These are phyloP conservation scores for Drusus annulatus DNA, from an alignment of 1,140 invertebrate genomes.

Conservation along the genomic window DNA sequence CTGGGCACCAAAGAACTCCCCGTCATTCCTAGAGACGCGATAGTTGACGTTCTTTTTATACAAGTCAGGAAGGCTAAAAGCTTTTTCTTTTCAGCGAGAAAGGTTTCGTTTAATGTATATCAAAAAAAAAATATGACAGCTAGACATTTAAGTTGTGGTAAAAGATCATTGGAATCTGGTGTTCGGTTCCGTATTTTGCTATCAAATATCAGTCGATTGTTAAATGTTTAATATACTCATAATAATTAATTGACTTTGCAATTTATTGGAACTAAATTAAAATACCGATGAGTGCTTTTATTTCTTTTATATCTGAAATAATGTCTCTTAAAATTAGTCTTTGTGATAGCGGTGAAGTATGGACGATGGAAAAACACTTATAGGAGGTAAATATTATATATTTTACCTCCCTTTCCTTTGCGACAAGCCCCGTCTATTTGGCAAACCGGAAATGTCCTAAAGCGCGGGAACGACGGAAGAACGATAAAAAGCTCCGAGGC, in stretches of 20 bases:
- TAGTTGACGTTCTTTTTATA: slow-evolving; percentile 18
- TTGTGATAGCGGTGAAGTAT: background rate
- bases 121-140: slow-evolving; percentile 20
- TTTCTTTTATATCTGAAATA: background rate
- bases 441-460: slow-evolving; percentile 48
- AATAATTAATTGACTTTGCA: no score
- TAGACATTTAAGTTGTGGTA: background rate
- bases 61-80: slow-evolving; percentile 24
- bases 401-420: slow-evolving; percentile 38
- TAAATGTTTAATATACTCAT: no score
- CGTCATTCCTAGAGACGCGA: slow-evolving; percentile 25
- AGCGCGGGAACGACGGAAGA: slow-evolving; percentile 44
- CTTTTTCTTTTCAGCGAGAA: slow-evolving; percentile 32
- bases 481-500: slow-evolving; percentile 44
- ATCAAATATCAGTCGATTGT: no score
- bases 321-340: background rate
- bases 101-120: background rate
- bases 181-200: no score
- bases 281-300: no score
- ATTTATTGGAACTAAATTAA: no score
- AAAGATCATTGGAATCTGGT: background rate
- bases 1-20: background rate
- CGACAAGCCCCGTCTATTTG: slow-evolving; percentile 41
- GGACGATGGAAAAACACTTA: slow-evolving; percentile 6
- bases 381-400: slow-evolving; percentile 14